phyloP scores from a whole-genome alignment of 2,113 vertebrate genomes.

The Syrmaticus mikado region DNA sequence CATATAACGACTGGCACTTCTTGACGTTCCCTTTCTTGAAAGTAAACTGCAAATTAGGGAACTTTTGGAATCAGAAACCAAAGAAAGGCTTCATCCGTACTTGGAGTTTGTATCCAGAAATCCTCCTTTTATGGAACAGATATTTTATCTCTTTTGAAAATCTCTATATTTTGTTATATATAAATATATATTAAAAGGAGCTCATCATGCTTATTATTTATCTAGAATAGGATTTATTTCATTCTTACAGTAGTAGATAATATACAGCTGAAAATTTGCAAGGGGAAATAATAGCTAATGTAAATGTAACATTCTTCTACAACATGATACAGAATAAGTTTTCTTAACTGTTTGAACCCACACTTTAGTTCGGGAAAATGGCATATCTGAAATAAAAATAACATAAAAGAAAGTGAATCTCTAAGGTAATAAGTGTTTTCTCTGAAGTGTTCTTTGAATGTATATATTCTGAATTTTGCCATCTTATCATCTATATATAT shows the following conservation, averaged over 20 bases:
- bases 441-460: neutral
- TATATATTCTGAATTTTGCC: neutral
- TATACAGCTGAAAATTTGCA: neutral
- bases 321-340: neutral
- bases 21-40: neutral
- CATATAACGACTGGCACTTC: slow-evolving; percentile 38
- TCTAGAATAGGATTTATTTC: neutral
- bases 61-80: neutral
- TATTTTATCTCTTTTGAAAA: neutral
- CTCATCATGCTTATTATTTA: neutral
- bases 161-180: neutral
- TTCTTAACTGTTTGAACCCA: neutral
- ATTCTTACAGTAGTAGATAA: neutral
- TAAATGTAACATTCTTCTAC: neutral
- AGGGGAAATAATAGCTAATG: neutral
- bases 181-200: neutral
- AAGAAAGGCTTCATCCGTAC: neutral
- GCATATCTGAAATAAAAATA: neutral
- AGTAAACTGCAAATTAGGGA: slow-evolving; percentile 20
- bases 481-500: no score
- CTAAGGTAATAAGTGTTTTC: neutral
- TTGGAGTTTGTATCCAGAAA: neutral
- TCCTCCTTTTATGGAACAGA: neutral
- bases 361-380: neutral
- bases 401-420: neutral